A percentile compares a stretch with the other conserved stretches of the same genome.
Evolutionary conservation across 1,140 invertebrate species (phyloP).

Genomic region (Solen grandis): DNA sequence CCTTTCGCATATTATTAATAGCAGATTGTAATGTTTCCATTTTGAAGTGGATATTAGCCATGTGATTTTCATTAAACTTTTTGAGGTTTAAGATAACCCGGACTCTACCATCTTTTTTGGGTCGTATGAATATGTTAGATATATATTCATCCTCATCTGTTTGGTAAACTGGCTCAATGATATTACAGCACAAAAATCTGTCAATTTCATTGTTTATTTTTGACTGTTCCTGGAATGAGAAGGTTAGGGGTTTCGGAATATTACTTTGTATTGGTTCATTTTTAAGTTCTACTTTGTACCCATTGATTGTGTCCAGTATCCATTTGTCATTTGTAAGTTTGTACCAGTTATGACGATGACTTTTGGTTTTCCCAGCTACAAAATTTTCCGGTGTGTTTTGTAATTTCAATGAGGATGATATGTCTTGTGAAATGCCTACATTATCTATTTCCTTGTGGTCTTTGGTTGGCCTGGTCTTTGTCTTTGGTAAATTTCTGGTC

Average conservation of each 20-base stretch:
- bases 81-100: constrained; percentile 25
- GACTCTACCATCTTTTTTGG: constrained; percentile 35
- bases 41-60: constrained; percentile 31
- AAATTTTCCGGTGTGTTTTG: constrained; percentile 9
- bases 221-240: not conserved
- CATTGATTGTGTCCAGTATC: constrained; percentile 11
- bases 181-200: constrained; percentile 18
- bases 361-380: constrained; percentile 9
- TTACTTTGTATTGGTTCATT: constrained; percentile 3
- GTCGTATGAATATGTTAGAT: constrained; percentile 14
- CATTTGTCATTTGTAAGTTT: constrained; percentile 2
- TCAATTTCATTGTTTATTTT: constrained; percentile 6
- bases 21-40: constrained; percentile 28
- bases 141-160: constrained; percentile 7
- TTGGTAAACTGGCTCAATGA: constrained; percentile 12
- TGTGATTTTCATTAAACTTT: constrained; percentile 25
- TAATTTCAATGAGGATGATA: not conserved
- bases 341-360: not conserved
- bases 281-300: constrained; percentile 6
- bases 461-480: not conserved
- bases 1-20: constrained; percentile 18
- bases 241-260: constrained; percentile 24
- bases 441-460: constrained; percentile 9
- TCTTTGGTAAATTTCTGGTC: not conserved
- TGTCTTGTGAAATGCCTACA: not conserved